Evolutionary conservation across 2,797 vertebrate species (phyloP), one percentile per base, ranked within the genome.

Genomic region (Danionella dracula): DNA sequence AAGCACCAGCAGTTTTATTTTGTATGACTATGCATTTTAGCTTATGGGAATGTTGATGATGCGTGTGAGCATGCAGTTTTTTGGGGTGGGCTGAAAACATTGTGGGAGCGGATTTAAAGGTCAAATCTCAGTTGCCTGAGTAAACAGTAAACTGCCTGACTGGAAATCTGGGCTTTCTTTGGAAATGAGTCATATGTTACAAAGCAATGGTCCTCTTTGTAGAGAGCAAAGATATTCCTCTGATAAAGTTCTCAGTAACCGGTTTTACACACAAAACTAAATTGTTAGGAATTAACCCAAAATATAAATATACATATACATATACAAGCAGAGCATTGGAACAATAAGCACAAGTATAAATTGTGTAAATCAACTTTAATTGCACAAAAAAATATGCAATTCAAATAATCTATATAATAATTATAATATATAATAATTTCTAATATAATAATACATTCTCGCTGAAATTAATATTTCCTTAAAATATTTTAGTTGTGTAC

Each of bases 101-200:
- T 8, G 23, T 51, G 29, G 49, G 32, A 53, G 45, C 50, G 20
- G 59, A 73, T 67, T 71, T 67, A 68, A 73, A 73, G 71, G 64
- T 76, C 60, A 73, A 42, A 61, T 56, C 23, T 48, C 13, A 57
- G 67, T 68, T 65, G 64, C 59, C 56, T 60, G 44, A 46, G 48
- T 71, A 73, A 76, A 73, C 68, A 48, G 68, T 42, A 64, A 73
- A 71, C 59, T 65, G 53, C 48, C 15, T 64, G 31, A 42, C 68
- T 55, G 46, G 35, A 62, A 55, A 51, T 55, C 70, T 66, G 35
- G 66, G 46, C 41, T 61, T 56, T 51, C 35, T 29, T 63, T 68
- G 62, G 68, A 76, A 68, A 64, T 61, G 49, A 68, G 21, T 73
- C 40, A 16, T 49, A 19, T 38, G 20, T 45, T 65, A 57, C 51